Percentiles rank a stretch among this genome's conserved stretches.
Evolutionary conservation across 2,113 vertebrate species (phyloP).

Genomic region (Boulengeromyrus knoepffleri): DNA sequence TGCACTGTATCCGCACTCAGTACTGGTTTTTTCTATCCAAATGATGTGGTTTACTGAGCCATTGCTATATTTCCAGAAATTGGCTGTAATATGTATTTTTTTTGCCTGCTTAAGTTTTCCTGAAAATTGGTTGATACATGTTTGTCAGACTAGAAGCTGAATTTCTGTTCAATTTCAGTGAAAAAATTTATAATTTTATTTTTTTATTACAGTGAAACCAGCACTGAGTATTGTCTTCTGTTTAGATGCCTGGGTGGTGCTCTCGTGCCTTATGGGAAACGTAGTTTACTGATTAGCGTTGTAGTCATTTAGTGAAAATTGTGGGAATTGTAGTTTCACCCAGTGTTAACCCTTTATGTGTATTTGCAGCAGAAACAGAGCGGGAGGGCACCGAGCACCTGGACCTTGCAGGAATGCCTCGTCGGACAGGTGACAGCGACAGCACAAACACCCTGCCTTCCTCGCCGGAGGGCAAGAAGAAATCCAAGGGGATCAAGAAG

Average conservation of each 20-base stretch:
- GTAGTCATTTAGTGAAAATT: background rate
- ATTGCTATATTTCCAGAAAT: background rate
- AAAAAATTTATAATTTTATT: background rate
- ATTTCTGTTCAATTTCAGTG: background rate
- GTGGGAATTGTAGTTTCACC: background rate
- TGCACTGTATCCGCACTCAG: background rate
- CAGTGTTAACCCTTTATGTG: background rate
- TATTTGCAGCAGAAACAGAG: constrained; percentile 78
- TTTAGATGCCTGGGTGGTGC: background rate
- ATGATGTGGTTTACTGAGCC: background rate
- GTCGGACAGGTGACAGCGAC: constrained; percentile 61
- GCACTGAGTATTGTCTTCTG: background rate
- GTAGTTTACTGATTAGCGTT: background rate
- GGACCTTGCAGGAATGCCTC: constrained; percentile 77
- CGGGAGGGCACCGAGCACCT: constrained; percentile 76
- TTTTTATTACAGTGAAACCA: background rate
- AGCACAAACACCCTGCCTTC: constrained; percentile 70
- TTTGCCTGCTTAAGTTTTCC: background rate
- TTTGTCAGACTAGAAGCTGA: background rate
- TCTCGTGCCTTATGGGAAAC: background rate
- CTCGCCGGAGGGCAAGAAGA: constrained; percentile 82
- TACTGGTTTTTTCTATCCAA: background rate
- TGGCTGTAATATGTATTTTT: background rate
- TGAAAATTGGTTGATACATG: background rate
- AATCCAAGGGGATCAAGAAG: constrained; percentile 86